Evolutionary conservation across 2,888 invertebrate species (phyloP).

Genomic region (Chymomyza amoena): DNA sequence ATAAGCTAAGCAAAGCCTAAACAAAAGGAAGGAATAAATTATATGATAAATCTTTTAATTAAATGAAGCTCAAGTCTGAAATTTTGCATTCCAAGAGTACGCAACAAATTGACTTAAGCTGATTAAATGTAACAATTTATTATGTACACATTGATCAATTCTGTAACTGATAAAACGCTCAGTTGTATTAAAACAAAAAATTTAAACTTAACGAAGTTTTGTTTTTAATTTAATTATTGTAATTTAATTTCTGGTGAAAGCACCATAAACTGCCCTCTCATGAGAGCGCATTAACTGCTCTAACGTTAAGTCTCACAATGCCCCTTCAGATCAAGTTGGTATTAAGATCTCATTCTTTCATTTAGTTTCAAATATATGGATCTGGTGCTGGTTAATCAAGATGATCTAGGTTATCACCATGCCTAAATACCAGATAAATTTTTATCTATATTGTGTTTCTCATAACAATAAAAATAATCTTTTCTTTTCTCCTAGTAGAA

Average conservation of each 20-base stretch:
- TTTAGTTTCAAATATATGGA: no score
- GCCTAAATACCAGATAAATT: no score
- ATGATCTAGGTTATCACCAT: no score
- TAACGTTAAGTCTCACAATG: no score
- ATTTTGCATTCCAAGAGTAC: background rate
- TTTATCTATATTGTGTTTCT: no score
- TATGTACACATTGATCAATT: background rate
- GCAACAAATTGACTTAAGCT: background rate
- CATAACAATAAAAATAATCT: background rate
- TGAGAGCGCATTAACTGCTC: no score
- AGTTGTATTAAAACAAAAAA: background rate
- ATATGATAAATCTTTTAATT: background rate
- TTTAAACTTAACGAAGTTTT: background rate
- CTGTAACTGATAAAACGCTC: background rate
- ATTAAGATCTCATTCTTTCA: no score
- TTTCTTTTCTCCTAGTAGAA: background rate
- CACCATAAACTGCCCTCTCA: no score
- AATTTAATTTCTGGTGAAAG: background rate
- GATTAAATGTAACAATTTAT: background rate
- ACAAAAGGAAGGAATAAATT: conserved; percentile 4
- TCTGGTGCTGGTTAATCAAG: no score
- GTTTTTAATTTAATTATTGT: background rate
- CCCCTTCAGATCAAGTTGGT: no score
- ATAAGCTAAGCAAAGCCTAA: conserved; percentile 27
- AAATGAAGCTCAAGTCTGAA: background rate